These are phyloP conservation scores for Euura lappo DNA, from an alignment of 1,140 invertebrate species.

Conservation along the genomic window DNA sequence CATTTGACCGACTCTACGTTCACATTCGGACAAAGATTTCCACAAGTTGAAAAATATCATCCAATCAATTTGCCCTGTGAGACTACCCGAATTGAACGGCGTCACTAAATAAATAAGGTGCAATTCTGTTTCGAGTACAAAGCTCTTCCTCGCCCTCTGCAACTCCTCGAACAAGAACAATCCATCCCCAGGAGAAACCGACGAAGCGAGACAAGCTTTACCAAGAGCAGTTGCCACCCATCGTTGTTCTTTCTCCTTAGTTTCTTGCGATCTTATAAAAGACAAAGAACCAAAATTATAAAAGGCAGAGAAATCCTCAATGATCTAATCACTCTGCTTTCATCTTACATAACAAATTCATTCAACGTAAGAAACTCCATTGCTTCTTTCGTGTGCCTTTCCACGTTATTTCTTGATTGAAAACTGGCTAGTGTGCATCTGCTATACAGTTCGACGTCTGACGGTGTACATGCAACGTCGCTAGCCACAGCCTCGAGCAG, in stretches of 20 bases:
- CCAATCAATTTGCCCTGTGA: constrained; percentile 88
- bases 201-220: constrained; percentile 90
- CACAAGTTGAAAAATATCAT: constrained; percentile 83
- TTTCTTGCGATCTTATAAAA: constrained; percentile 51
- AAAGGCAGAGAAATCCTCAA: not conserved
- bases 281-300: not conserved
- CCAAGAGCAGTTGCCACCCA: constrained; percentile 88
- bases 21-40: constrained; percentile 79
- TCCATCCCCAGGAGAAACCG: constrained; percentile 91
- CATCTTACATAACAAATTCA: constrained; percentile 60
- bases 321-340: not conserved
- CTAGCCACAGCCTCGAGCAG: constrained; percentile 87
- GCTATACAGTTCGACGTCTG: constrained; percentile 80
- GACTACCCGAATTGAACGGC: constrained; percentile 80
- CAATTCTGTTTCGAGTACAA: constrained; percentile 93
- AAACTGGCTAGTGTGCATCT: constrained; percentile 72
- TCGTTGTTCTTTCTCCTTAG: constrained; percentile 54
- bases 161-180: constrained; percentile 87
- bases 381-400: constrained; percentile 61
- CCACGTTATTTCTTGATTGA: constrained; percentile 37
- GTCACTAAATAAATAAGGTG: constrained; percentile 95
- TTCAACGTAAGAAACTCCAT: constrained; percentile 65
- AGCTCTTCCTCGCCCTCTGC: constrained; percentile 86
- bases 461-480: constrained; percentile 75
- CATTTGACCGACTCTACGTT: constrained; percentile 87